phyloP scores from a whole-genome alignment of 2,797 vertebrate species.

The Tiaroga cobitis region DNA sequence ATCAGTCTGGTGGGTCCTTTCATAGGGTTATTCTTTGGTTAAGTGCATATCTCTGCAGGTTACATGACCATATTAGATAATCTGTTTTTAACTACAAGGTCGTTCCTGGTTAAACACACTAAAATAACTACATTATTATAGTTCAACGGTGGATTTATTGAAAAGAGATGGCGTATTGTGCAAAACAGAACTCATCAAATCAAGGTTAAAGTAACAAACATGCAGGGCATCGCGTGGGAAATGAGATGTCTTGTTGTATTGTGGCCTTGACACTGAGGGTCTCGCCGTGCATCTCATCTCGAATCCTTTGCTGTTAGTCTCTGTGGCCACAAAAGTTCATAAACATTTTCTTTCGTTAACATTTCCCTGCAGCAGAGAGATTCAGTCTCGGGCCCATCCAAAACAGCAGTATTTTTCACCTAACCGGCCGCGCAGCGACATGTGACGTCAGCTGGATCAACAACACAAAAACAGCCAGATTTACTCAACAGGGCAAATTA shows the following conservation, averaged over 20 bases:
- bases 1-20: conserved; percentile 8
- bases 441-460: background rate
- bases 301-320: background rate
- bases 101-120: background rate
- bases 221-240: background rate
- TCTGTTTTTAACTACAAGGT: background rate
- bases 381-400: background rate
- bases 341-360: background rate
- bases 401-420: background rate
- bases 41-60: background rate
- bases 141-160: background rate
- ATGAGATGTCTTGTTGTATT: background rate
- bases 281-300: background rate
- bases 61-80: background rate
- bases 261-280: background rate
- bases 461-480: background rate
- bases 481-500: no score
- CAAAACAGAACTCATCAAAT: background rate
- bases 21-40: background rate
- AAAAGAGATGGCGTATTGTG: background rate
- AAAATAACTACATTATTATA: background rate
- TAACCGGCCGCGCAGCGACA: background rate
- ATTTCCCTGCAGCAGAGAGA: background rate
- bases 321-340: background rate
- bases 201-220: conserved; percentile 18